Evolutionary conservation across 2,888 invertebrate species (phyloP), one percentile per base, ranked within the genome.

Genomic region (Parapristionchus giblindavisi): DNA sequence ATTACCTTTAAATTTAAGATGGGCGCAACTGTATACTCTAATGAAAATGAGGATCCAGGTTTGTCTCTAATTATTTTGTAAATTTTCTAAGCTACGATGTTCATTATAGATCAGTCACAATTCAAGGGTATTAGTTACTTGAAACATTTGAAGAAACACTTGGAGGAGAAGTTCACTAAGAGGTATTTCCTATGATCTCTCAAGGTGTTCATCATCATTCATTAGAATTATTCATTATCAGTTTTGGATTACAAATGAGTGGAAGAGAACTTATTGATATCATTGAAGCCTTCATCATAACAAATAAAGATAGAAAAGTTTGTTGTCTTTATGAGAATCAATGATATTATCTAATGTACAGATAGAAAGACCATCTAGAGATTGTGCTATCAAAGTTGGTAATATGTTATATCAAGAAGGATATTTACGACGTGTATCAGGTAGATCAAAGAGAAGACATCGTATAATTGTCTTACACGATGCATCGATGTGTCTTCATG

Each of bases 1-100:
- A n/a, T n/a, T n/a, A n/a, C n/a, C n/a, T n/a, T n/a, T n/a, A n/a
- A n/a, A 1, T 36, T 17, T 6, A 34, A 36, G 38, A 63, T 63
- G 63, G 63, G 63, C n/a, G 40, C 24, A 14, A 40, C 63, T 1
- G 27, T 40, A 21, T 63, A 40, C 63, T 3, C 11, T 14, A 40
- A 63, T 40, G 40, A 63, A 63, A 63, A 63, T 27, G 63, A 63
- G 5, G 38, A 40, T 40, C 63, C 63, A 17, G 63, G 63, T 63
- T 21, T 32, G 63, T 63, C 40, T 63, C 36, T n/a, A 14, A 29
- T n/a, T 60, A 8, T 21, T 17, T n/a, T n/a, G 29, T 24, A 58
- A 32, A 58, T 27, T 32, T 29, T 58, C 27, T 58, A 27, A 29
- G 1, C 32, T 58, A 4, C 1, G 1, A 27, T 14, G 11, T 56